Percentiles rank a stretch among this genome's conserved stretches.
phyloP scores from a whole-genome alignment of 2,797 vertebrate species.

The Bradypodion pumilum region DNA sequence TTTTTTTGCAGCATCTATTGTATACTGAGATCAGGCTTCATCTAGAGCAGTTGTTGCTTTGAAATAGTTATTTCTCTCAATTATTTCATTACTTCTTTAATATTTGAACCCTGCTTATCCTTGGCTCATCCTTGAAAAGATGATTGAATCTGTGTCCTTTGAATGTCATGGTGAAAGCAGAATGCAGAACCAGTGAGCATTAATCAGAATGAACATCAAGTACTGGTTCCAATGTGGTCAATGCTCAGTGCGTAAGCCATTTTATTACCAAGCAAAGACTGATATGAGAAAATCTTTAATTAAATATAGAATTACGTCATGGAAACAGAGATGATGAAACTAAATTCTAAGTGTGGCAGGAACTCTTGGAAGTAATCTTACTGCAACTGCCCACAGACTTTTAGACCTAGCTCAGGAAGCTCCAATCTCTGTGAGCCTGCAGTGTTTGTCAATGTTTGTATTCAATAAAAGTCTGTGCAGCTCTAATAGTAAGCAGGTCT shows the following conservation, averaged over 20 bases:
- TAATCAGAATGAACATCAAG: accelerated
- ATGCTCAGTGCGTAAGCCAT: slow-evolving; percentile 46
- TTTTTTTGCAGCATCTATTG: slow-evolving; percentile 45
- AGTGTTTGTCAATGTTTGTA: slow-evolving; percentile 66
- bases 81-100: slow-evolving; percentile 35
- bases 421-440: slow-evolving; percentile 53
- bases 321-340: slow-evolving; percentile 39
- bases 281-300: slow-evolving; percentile 21
- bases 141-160: slow-evolving; percentile 16
- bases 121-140: slow-evolving; percentile 26
- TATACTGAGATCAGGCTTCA: slow-evolving; percentile 44
- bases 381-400: slow-evolving; percentile 48
- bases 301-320: slow-evolving; percentile 17
- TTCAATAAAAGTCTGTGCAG: slow-evolving; percentile 78
- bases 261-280: slow-evolving; percentile 25
- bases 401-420: slow-evolving; percentile 65
- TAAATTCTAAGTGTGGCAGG: slow-evolving; percentile 31
- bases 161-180: slow-evolving; percentile 43
- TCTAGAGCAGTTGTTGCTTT: slow-evolving; percentile 56
- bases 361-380: slow-evolving; percentile 54
- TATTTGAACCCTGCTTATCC: slow-evolving; percentile 29
- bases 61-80: slow-evolving; percentile 36
- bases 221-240: accelerated
- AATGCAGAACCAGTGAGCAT: slow-evolving; percentile 2
- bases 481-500: slow-evolving; percentile 65